phyloP scores from a whole-genome alignment of 1,140 invertebrate genomes.

The Ostrea edulis region DNA sequence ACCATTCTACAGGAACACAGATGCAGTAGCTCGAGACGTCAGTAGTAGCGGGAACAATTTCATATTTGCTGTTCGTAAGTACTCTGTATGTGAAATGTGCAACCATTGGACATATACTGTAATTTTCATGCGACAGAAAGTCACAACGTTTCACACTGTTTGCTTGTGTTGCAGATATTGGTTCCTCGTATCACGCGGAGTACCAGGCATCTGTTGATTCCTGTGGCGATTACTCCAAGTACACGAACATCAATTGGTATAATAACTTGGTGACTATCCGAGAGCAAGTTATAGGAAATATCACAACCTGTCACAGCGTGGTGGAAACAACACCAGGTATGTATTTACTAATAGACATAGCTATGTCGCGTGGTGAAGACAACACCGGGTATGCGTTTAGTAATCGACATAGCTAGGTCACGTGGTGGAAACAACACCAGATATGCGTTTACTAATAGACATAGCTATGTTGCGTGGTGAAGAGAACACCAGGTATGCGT shows the following conservation, averaged over 20 bases:
- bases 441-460: no score
- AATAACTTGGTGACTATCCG: not conserved
- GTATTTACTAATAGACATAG: no score
- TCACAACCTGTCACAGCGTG: not conserved
- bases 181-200: not conserved
- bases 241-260: not conserved
- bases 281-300: not conserved
- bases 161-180: not conserved
- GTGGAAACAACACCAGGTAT: not conserved
- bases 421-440: not conserved
- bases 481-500: not conserved
- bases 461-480: no score
- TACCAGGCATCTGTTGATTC: not conserved
- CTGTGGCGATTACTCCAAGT: not conserved
- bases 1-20: not conserved
- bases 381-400: no score
- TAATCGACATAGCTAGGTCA: no score
- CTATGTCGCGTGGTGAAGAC: no score
- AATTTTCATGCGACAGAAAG: no score
- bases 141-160: no score
- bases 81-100: not conserved
- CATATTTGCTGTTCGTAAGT: constrained; percentile 12
- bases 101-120: no score
- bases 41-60: not conserved
- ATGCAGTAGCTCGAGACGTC: not conserved